These are phyloP conservation scores for Morus bassanus DNA, from an alignment of 2,797 vertebrate genomes.

Conservation along the genomic window DNA sequence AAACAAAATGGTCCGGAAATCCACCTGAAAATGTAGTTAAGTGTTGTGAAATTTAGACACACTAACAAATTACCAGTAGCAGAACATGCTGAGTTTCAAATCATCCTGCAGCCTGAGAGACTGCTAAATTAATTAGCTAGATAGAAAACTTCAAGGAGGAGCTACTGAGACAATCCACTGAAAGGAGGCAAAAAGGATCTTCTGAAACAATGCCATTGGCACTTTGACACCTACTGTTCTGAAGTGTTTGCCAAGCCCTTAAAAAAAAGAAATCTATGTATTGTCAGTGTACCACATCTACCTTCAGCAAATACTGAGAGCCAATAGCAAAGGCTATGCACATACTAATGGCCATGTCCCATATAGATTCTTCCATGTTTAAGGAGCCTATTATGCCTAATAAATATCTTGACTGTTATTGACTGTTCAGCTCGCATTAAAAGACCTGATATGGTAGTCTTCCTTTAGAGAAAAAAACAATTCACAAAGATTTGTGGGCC, in stretches of 20 bases:
- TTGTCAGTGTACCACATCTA: neutral
- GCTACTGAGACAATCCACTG: neutral
- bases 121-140: neutral
- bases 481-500: slow-evolving; percentile 64
- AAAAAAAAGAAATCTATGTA: neutral
- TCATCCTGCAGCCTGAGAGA: neutral
- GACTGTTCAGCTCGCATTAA: neutral
- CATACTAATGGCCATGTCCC: neutral
- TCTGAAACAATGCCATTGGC: neutral
- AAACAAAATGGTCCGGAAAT: neutral
- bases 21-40: neutral
- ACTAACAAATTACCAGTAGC: neutral
- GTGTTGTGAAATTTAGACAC: neutral
- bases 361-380: neutral
- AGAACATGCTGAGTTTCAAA: slow-evolving; percentile 1
- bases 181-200: neutral
- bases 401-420: neutral
- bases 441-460: slow-evolving; percentile 11
- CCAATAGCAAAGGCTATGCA: neutral
- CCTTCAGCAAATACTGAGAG: neutral
- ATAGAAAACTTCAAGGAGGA: neutral
- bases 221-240: neutral
- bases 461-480: slow-evolving; percentile 31
- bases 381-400: neutral
- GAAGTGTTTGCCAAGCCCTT: neutral